A percentile compares a stretch with the other conserved stretches of the same genome.
These are phyloP conservation scores for Dipodomys merriami DNA, from an alignment of 2,113 vertebrate genomes.

Conservation along the genomic window DNA sequence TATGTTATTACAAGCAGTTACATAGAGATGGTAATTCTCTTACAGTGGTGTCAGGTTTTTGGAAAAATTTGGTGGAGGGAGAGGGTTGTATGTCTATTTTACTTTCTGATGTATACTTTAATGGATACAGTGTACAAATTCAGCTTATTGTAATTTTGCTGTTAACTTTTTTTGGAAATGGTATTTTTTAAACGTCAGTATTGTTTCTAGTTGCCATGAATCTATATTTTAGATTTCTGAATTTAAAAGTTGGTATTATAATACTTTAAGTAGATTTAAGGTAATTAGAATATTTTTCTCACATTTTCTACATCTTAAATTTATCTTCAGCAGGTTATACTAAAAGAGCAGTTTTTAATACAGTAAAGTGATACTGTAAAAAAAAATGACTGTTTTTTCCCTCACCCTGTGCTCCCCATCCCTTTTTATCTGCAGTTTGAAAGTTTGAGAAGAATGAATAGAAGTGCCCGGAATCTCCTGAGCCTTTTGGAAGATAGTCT, in stretches of 20 bases:
- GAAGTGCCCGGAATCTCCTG: no score
- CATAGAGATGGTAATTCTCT: no score
- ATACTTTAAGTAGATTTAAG: neutral
- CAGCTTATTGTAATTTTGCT: slow-evolving; percentile 40
- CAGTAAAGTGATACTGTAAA: neutral
- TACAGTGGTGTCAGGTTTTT: neutral
- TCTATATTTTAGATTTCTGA: slow-evolving; percentile 39
- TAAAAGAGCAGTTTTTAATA: slow-evolving; percentile 5
- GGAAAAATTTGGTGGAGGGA: neutral
- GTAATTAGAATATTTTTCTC: slow-evolving; percentile 23
- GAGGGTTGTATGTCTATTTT: slow-evolving; percentile 26
- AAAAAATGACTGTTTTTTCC: no score
- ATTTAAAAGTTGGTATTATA: slow-evolving; percentile 35
- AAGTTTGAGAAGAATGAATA: no score
- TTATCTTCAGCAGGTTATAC: slow-evolving; percentile 28
- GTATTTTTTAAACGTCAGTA: neutral
- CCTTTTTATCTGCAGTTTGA: no score
- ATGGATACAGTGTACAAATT: slow-evolving; percentile 3
- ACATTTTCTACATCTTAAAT: slow-evolving; percentile 15
- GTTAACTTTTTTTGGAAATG: slow-evolving; percentile 21
- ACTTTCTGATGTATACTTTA: slow-evolving; percentile 6
- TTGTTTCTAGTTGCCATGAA: slow-evolving; percentile 39
- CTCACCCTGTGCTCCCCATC: no score
- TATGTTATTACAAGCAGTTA: neutral
- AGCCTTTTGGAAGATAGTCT: no score